A percentile compares a stretch with the other conserved stretches of the same genome.
Evolutionary conservation across 2,113 vertebrate species (phyloP).

Genomic region (Parus major): DNA sequence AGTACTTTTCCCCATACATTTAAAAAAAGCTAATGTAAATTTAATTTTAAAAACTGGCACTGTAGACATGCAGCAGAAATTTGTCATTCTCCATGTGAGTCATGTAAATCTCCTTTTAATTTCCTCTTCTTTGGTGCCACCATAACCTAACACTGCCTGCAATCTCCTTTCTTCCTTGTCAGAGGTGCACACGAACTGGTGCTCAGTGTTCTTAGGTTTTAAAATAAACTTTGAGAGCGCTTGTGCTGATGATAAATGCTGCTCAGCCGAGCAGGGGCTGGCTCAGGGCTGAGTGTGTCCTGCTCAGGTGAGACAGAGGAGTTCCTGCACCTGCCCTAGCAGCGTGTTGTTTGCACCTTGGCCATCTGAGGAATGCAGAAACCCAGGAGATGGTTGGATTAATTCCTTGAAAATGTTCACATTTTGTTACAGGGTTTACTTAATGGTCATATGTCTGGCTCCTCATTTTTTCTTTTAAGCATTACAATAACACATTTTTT

Average conservation of each 20-base stretch:
- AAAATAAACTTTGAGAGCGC: not conserved
- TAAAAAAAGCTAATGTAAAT: not conserved
- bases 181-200: not conserved
- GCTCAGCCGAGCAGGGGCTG: not conserved
- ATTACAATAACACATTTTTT: not conserved
- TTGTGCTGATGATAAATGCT: not conserved
- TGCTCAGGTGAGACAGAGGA: not conserved
- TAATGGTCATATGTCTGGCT: not conserved
- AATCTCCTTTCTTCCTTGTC: not conserved
- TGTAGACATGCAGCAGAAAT: not conserved
- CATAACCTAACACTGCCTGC: not conserved
- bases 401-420: not conserved
- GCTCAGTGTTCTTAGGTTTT: not conserved
- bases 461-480: not conserved
- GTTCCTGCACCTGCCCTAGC: not conserved
- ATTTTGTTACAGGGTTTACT: not conserved
- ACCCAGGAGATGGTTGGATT: not conserved
- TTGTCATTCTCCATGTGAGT: not conserved
- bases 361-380: not conserved
- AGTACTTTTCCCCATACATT: not conserved
- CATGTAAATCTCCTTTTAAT: not conserved
- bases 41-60: not conserved
- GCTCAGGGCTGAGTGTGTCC: not conserved
- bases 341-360: rapidly evolving
- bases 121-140: not conserved